These are phyloP conservation scores for Bhutanitis thaidina DNA, from an alignment of 2,888 invertebrate genomes.

Conservation along the genomic window DNA sequence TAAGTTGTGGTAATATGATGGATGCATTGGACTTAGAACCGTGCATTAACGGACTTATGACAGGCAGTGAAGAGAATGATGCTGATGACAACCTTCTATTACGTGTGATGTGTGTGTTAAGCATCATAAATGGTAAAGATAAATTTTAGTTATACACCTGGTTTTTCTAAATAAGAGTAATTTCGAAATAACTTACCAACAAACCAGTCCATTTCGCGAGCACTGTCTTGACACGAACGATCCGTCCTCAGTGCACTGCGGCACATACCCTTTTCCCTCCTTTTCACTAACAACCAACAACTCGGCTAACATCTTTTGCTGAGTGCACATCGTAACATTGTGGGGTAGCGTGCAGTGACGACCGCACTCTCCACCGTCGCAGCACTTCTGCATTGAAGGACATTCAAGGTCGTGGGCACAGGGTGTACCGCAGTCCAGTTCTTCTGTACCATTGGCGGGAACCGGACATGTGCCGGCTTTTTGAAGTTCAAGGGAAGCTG, in stretches of 20 bases:
- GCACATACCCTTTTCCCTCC: conserved; percentile 90
- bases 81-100: no score
- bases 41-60: no score
- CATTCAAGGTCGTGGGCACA: conserved; percentile 91
- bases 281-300: conserved; percentile 87
- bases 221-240: conserved; percentile 88
- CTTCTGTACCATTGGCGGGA: conserved; percentile 52
- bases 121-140: no score
- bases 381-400: conserved; percentile 90
- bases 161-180: no score
- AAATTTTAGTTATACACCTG: no score
- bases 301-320: conserved; percentile 88
- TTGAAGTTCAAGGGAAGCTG: conserved; percentile 86
- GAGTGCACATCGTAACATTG: conserved; percentile 88
- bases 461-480: conserved; percentile 89
- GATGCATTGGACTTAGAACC: no score
- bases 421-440: conserved; percentile 80
- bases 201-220: conserved; percentile 90
- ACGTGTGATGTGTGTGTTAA: no score
- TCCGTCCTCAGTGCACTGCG: conserved; percentile 87
- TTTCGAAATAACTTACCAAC: conserved; percentile 79
- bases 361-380: conserved; percentile 86
- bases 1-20: no score
- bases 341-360: conserved; percentile 86
- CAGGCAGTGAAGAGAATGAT: no score